These are phyloP conservation scores for Pocillopora grandis DNA, from an alignment of 92 coral and sea anemone genomes.

Conservation along the genomic window DNA sequence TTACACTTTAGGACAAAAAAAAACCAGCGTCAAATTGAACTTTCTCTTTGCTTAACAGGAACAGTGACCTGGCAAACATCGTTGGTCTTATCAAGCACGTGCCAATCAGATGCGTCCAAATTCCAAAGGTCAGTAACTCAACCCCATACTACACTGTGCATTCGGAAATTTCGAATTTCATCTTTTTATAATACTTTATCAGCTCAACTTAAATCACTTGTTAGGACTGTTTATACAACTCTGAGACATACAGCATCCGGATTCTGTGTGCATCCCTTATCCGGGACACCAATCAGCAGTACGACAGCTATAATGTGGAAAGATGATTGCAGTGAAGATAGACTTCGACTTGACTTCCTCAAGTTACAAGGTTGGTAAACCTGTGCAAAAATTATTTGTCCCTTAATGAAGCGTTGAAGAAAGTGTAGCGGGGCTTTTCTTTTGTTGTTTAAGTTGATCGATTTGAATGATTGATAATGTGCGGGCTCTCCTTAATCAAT, in stretches of 20 bases:
- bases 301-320: slow-evolving; percentile 9
- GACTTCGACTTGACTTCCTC: slow-evolving; percentile 27
- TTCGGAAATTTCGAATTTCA: neutral
- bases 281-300: slow-evolving; percentile 27
- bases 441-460: too few species aligned
- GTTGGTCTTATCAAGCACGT: slow-evolving; percentile 29
- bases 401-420: too few species aligned
- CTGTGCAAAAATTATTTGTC: neutral
- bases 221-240: slow-evolving; percentile 22
- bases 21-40: neutral
- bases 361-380: slow-evolving; percentile 15
- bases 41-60: neutral
- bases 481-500: too few species aligned
- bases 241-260: slow-evolving; percentile 30
- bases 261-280: slow-evolving; percentile 32
- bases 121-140: slow-evolving; percentile 2
- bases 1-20: neutral
- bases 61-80: slow-evolving; percentile 22
- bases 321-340: slow-evolving; percentile 12
- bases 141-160: neutral
- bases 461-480: neutral
- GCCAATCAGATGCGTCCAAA: slow-evolving; percentile 23
- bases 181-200: neutral
- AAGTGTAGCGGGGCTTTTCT: too few species aligned
- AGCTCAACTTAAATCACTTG: neutral